Base-by-base conservation (phyloP, 2,113 vertebrate species). In the Brachypteracias leptosomus region DNA sequence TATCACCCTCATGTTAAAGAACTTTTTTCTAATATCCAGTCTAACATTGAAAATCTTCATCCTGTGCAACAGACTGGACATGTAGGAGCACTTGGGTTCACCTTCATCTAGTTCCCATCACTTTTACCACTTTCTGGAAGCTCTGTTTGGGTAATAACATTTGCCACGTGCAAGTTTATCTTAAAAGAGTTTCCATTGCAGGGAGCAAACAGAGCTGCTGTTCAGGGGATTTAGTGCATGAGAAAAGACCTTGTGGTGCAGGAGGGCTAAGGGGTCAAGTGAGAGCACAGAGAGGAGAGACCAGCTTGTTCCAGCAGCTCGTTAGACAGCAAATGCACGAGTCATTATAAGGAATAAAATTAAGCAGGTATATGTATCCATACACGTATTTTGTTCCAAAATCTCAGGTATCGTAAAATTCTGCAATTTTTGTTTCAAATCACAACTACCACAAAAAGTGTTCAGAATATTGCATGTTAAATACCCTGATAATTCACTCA, bases 351-450 rank as follows among this genome's bases (percentile, higher is more conserved):
- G 6, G n/a, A 86, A 35, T 44, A 61, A 84, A 61, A 71, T 26
- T 42, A 71, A 81, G 24, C 11, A 62, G 13, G 7, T 54, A 6
- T 59, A 10, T 26, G 16, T 58, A 49, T 33, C 31, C 12, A 33
- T 35, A 25, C 6, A 9, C 5, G 8, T 31, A 15, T 40, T 86
- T 61, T 71, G 26, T 29, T 73, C 29, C 52, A 78, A 74, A 95
- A 57, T 29, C 44, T 87, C 38, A 71, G 35, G 16, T 13, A 84
- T 31, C 31, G 11, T 47, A 58, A 42, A 73, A n/a, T 90, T 78
- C 31, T 77, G 26, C 4, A 76, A 6, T 74, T 93, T 42, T 91
- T 96, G 66, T 92, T 97, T 97, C 71, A 81, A 88, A 85, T 96
- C 87, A 92, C 72, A 92, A 19, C 67, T 89, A 61, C 38, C 77